A percentile compares a stretch with the other conserved stretches of the same genome.
Evolutionary conservation across 2,888 invertebrate species (phyloP).

Genomic region (Mantis religiosa): DNA sequence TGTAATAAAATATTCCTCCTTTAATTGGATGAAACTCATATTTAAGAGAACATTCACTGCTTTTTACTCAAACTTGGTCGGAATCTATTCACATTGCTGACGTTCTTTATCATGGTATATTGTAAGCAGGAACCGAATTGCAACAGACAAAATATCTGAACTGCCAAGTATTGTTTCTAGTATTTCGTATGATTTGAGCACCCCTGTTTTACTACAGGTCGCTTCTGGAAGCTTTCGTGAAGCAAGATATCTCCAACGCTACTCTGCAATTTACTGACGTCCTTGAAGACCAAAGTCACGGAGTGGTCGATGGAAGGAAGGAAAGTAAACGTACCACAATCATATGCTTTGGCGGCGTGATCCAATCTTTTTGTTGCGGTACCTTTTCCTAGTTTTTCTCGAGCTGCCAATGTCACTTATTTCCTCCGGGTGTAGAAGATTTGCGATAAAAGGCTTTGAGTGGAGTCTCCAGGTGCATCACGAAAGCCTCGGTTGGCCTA

Average conservation of each 20-base stretch:
- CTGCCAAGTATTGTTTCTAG: too few relatives aligned
- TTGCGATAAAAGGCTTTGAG: not conserved
- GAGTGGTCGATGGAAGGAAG: not conserved
- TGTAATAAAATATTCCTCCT: too few relatives aligned
- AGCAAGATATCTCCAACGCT: not conserved
- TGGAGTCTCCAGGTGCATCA: not conserved
- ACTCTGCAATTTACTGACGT: not conserved
- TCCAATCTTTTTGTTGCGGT: not conserved
- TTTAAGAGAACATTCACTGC: too few relatives aligned
- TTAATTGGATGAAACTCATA: too few relatives aligned
- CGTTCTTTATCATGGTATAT: too few relatives aligned
- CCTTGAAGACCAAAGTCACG: not conserved
- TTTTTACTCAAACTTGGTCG: too few relatives aligned
- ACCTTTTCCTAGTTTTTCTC: not conserved
- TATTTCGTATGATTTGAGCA: too few relatives aligned
- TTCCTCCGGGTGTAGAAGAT: not conserved
- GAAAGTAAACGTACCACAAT: not conserved
- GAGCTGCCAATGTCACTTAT: not conserved
- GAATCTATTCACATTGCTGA: too few relatives aligned
- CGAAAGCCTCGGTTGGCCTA: not conserved
- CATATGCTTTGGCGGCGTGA: not conserved
- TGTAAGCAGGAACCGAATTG: too few relatives aligned
- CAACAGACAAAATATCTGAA: too few relatives aligned
- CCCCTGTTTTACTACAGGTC: not conserved
- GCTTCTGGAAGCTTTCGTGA: not conserved